Evolutionary conservation across 2,797 vertebrate species (phyloP), one percentile per base, ranked within the genome.

Genomic region (Smutsia temminckii): DNA sequence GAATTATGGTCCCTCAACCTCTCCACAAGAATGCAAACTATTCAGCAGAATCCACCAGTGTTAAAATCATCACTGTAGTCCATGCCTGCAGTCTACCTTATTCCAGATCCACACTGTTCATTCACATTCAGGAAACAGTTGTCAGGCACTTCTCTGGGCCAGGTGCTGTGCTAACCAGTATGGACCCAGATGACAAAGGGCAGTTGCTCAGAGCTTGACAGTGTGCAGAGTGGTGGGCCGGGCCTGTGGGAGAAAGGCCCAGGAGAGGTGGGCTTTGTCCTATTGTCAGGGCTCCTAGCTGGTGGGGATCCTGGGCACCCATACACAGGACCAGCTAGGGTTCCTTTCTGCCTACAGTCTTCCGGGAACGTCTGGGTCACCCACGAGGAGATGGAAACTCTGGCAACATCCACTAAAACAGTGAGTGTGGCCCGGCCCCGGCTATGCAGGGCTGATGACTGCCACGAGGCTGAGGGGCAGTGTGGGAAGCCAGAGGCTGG

Each of bases 301-400:
- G 21, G 40, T 81, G 57, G 75, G 61, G 37, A 27, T 18, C 20
- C 40, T 18, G 32, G 83, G 40, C 40, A 59, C n/a, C 37, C 16
- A 7, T 27, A 11, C 9, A 4, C 14, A 75, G 40, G 59, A 40
- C 63, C 64, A 89, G 64, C 83, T 25, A 12, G 49, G 53, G 98
- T 98, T 98, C 97, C 89, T 98, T 57, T 97, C 63, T 95, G 57
- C 72, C 69, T 89, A 0, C 98, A 99, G 99, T 99, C 99, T 97
- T 99, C 99, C 90, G 99, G 99, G 98, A 99, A 99, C 51, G 99
- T 99, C 98, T 99, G 99, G 99, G 99, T 99, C 98, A 99, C 99
- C 97, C 99, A 99, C 5, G 99, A 99, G 98, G 99, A 99, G 98
- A 99, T 99, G 99, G 99, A 99, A 98, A 99, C 99, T 98, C 98